Evolutionary conservation across 2,113 vertebrate genomes (phyloP).

Genomic region (Varanus salvator): DNA sequence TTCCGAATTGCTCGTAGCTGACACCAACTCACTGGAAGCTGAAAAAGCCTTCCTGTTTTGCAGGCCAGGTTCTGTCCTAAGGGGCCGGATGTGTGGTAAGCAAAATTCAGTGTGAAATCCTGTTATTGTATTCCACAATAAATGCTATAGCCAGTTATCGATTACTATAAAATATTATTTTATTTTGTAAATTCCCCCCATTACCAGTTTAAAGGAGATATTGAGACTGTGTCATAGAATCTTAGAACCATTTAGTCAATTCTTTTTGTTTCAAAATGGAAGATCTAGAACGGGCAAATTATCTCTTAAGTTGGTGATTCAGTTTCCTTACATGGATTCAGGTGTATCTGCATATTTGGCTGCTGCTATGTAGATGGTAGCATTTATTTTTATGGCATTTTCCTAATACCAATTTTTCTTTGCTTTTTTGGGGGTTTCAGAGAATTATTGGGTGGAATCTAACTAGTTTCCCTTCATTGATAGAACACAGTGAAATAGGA

Average conservation of each 20-base stretch:
- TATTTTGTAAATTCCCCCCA: not conserved
- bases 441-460: not conserved
- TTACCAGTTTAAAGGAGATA: not conserved
- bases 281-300: not conserved
- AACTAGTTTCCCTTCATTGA: not conserved
- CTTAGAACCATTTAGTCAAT: not conserved
- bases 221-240: not conserved
- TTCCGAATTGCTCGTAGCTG: conserved; percentile 90
- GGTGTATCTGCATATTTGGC: not conserved
- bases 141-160: no score
- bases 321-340: not conserved
- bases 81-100: conserved; percentile 97
- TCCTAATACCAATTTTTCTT: not conserved
- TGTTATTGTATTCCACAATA: not conserved
- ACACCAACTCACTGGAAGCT: conserved; percentile 92
- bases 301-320: not conserved
- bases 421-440: not conserved
- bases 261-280: not conserved
- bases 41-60: conserved; percentile 90
- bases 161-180: no score
- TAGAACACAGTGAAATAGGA: not conserved
- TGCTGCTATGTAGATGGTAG: not conserved
- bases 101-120: not conserved
- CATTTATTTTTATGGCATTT: not conserved
- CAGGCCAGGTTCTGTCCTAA: conserved; percentile 92